Evolutionary conservation across 2,888 invertebrate genomes (phyloP), one percentile per base, ranked within the genome.

Genomic region (Halictus quadricinctus): DNA sequence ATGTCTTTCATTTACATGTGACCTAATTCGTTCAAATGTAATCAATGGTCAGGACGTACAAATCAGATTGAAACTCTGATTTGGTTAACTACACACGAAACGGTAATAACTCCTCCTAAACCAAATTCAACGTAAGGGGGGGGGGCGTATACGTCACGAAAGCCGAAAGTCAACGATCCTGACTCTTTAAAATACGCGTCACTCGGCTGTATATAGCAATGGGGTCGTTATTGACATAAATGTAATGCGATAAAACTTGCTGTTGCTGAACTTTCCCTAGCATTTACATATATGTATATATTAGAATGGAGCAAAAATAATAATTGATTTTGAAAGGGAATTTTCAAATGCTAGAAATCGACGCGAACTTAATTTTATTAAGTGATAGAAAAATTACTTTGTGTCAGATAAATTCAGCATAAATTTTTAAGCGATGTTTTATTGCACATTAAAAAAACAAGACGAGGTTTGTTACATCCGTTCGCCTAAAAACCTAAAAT

Each of bases 1-100:
- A 89, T 86, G 91, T 79, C 75, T 89, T 88, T 89, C 89, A 91
- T 91, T 91, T 90, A 91, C 91, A 91, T 91, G 88, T 90, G 91
- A 91, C 91, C 90, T 88, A 91, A 91, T 92, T 90, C 88, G 88
- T 87, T 77, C 46, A 81, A 76, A 85, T 80, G 86, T 90, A 90
- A 92, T 91, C 91, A 89, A 92, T 92, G 91, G 87, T 86, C 86
- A 86, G 80, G 84, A 87, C 87, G 88, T 88, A 86, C 85, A 84
- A 89, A 91, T 90, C 87, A 91, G 90, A 90, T 90, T 87, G 90
- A 84, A 90, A 88, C 88, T 75, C 88, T 80, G 90, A 91, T 91
- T 91, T 86, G 86, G 89, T 90, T 90, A 90, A 86, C 90, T 89
- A 92, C 89, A 85, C 91, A 88, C 90, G 88, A 89, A 90, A 92